Evolutionary conservation across 2,888 invertebrate species (phyloP).

Genomic region (Netelia virgata): DNA sequence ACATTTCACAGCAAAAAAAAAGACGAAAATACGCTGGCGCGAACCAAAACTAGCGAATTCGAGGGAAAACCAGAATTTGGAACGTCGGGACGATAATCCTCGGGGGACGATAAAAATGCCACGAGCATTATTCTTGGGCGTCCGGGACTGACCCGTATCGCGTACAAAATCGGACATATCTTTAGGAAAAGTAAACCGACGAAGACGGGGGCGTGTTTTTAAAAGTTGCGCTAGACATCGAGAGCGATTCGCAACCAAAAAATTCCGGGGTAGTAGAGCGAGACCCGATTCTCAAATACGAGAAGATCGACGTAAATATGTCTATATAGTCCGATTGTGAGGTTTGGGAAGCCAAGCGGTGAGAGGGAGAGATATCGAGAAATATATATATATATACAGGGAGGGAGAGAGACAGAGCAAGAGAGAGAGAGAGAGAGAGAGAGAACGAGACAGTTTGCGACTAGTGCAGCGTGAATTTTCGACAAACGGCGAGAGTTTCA

Average conservation of each 20-base stretch:
- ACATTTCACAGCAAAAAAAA: background rate
- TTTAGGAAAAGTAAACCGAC: slow-evolving; percentile 60
- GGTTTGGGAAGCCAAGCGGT: slow-evolving; percentile 53
- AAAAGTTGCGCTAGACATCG: slow-evolving; percentile 30
- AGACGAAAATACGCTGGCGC: slow-evolving; percentile 11
- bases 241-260: slow-evolving; percentile 44
- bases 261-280: slow-evolving; percentile 62
- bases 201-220: slow-evolving; percentile 44
- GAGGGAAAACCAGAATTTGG: background rate
- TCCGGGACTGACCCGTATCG: slow-evolving; percentile 47
- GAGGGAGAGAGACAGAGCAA: slow-evolving; percentile 3
- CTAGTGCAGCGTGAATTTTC: slow-evolving; percentile 71
- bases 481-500: slow-evolving; percentile 63
- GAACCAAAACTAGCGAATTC: background rate
- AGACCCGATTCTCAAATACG: slow-evolving; percentile 44
- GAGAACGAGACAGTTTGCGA: slow-evolving; percentile 48
- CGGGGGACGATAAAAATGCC: background rate
- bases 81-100: slow-evolving; percentile 23
- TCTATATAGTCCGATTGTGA: slow-evolving; percentile 35
- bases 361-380: slow-evolving; percentile 12
- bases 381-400: slow-evolving; percentile 4
- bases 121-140: slow-evolving; percentile 45
- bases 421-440: slow-evolving; percentile 39
- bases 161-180: slow-evolving; percentile 26
- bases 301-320: slow-evolving; percentile 16